These are phyloP conservation scores for Heptranchias perlo DNA, from an alignment of 2,113 vertebrate species.

Conservation along the genomic window DNA sequence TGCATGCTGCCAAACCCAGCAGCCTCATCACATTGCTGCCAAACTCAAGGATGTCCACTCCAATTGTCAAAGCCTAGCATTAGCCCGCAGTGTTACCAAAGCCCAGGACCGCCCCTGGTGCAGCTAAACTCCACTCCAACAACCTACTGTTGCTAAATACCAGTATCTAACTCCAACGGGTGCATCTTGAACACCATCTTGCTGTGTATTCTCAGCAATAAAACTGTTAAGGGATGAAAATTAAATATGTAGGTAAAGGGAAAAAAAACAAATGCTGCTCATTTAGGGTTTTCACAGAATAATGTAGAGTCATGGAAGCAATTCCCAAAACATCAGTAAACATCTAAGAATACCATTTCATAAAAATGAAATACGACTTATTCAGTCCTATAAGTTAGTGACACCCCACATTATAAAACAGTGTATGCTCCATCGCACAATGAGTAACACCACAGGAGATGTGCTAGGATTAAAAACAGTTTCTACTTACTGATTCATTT, in stretches of 20 bases:
- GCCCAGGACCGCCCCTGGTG: not conserved
- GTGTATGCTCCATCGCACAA: not conserved
- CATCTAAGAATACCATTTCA: too few relatives aligned
- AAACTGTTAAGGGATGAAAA: not conserved
- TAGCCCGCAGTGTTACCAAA: not conserved
- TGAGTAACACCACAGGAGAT: not conserved
- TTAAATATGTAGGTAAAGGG: not conserved
- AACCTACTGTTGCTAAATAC: not conserved
- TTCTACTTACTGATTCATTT: constrained; percentile 27
- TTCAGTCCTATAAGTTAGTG: not conserved
- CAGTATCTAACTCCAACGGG: not conserved
- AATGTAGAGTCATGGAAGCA: not conserved
- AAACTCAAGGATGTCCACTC: not conserved
- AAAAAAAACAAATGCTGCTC: not conserved
- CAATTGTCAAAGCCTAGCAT: not conserved
- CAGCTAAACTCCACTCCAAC: not conserved
- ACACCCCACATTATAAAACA: not conserved
- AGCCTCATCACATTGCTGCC: not conserved
- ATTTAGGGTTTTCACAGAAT: not conserved
- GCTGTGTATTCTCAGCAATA: not conserved
- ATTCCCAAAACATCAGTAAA: not conserved
- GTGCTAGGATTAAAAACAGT: not conserved
- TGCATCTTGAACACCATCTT: not conserved
- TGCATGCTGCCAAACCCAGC: not conserved
- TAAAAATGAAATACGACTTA: not conserved